phyloP scores from a whole-genome alignment of 2,113 vertebrate genomes.

The Cyprinodon brontotheroides region DNA sequence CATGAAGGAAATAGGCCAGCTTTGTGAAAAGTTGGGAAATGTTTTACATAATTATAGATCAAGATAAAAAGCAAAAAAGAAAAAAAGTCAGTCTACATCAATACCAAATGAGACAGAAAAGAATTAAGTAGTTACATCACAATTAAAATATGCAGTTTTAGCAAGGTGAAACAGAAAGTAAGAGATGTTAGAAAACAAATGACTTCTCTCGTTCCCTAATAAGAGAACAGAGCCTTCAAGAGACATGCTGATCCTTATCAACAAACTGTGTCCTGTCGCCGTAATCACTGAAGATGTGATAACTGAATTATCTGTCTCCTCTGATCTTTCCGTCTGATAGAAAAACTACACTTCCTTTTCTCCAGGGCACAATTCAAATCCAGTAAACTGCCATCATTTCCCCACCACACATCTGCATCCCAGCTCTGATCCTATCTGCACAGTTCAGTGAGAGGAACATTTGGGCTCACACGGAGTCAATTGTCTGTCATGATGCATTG shows the following conservation, averaged over 20 bases:
- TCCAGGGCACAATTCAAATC: conserved; percentile 73
- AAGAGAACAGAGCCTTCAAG: conserved; percentile 41
- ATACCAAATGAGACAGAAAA: conserved; percentile 16
- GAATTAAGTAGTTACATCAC: not conserved
- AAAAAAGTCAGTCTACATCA: not conserved
- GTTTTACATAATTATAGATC: not conserved
- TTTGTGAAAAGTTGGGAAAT: not conserved
- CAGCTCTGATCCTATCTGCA: conserved; percentile 67
- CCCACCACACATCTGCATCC: conserved; percentile 64
- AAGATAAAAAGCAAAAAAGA: too few species aligned
- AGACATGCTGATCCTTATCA: conserved; percentile 70
- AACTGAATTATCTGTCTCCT: conserved; percentile 78
- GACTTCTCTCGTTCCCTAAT: conserved; percentile 24
- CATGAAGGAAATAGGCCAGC: not conserved
- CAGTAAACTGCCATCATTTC: conserved; percentile 67
- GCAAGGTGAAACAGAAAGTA: conserved; percentile 26
- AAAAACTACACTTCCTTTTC: conserved; percentile 73
- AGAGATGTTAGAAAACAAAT: conserved; percentile 12
- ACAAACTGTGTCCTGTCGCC: conserved; percentile 62
- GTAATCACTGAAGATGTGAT: conserved; percentile 77
- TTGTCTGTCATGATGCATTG: conserved; percentile 64
- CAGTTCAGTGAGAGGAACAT: conserved; percentile 61
- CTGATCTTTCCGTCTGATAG: conserved; percentile 76
- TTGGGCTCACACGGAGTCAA: conserved; percentile 69
- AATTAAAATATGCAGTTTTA: conserved; percentile 12